These are phyloP conservation scores for Nymphalis urticae DNA, from an alignment of 2,888 invertebrate species.

Conservation along the genomic window DNA sequence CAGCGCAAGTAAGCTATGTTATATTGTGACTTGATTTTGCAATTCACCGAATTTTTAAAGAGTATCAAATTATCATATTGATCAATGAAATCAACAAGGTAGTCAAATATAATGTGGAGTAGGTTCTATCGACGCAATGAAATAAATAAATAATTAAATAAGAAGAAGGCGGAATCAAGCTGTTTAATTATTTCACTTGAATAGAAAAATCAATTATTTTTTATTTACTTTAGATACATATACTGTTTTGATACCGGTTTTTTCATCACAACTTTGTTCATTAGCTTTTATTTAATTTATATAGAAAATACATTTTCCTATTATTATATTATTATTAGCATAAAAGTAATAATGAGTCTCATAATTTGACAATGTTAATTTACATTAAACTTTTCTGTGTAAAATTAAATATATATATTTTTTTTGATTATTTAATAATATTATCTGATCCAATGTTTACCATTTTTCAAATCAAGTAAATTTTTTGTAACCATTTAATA, in stretches of 20 bases:
- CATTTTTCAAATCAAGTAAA: constrained; percentile 1
- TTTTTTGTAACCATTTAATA: constrained; percentile 6
- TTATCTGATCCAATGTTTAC: neutral
- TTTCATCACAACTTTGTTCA: constrained; percentile 10
- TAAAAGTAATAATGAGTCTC: constrained; percentile 12
- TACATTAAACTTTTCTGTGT: neutral
- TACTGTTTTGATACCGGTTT: neutral
- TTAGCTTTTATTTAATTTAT: constrained; percentile 5
- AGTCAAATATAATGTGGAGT: neutral
- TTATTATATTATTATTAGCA: constrained; percentile 6
- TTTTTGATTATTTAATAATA: constrained; percentile 1
- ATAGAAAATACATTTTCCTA: constrained; percentile 9
- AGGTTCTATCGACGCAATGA: neutral
- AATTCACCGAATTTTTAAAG: constrained; percentile 26
- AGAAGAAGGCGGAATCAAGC: constrained; percentile 7
- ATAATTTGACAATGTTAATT: constrained; percentile 7
- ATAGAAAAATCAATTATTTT: neutral
- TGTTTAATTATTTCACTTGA: neutral
- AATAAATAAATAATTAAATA: neutral
- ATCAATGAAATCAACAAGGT: constrained; percentile 5
- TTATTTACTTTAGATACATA: neutral
- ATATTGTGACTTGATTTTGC: constrained; percentile 28
- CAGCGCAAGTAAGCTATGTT: constrained; percentile 33
- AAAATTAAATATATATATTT: neutral
- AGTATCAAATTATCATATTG: neutral